Base-by-base conservation (phyloP, 2,113 vertebrate genomes). In the Podilymbus podiceps region DNA sequence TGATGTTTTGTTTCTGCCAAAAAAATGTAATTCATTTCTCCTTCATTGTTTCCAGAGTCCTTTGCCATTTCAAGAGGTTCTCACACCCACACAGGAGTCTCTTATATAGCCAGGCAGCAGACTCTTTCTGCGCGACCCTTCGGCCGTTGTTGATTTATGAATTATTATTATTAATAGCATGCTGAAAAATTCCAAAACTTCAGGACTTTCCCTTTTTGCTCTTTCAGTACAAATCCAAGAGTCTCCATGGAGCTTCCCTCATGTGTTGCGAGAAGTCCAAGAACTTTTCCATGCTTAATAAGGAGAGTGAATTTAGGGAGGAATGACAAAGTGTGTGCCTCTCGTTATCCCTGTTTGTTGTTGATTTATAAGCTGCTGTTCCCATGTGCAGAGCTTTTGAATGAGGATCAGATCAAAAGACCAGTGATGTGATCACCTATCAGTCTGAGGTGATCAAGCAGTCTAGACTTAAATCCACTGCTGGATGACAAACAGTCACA, bases 41-140 rank as follows among this genome's bases (percentile, higher is more conserved):
- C 90, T 96, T 97, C 95, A 85, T 92, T 94, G 90, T 97, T 97
- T 96, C 97, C 97, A 97, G 85, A 83, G 74, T 53, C 68, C 68
- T 91, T 85, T 94, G 96, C 97, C 96, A 93, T 96, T 95, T 90
- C 76, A 76, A 90, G 95, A 89, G 67, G 71, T 93, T 97, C 96
- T 90, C 95, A 97, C 96, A 95, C 94, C 94, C 89, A 93, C 95
- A 93, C 94, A 87, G 90, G 81, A 94, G 91, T 59, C 73, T 89
- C 89, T 92, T 33, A 33, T 71, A 80, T 9, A 86, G 91, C 67
- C 64, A 89, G 88, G 83, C 93, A 86, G 88, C 88, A 66, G 83
- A 69, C 92, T 92, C 73, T n/a, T 74, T 93, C 78, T 93, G 50
- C 38, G 0, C 95, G 93, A 94, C 95, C 77, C 80, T 82, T 92